Percentiles rank a stretch among this genome's conserved stretches.
Evolutionary conservation across 1,140 invertebrate species (phyloP).

Genomic region (Drosophila quadrilineata): DNA sequence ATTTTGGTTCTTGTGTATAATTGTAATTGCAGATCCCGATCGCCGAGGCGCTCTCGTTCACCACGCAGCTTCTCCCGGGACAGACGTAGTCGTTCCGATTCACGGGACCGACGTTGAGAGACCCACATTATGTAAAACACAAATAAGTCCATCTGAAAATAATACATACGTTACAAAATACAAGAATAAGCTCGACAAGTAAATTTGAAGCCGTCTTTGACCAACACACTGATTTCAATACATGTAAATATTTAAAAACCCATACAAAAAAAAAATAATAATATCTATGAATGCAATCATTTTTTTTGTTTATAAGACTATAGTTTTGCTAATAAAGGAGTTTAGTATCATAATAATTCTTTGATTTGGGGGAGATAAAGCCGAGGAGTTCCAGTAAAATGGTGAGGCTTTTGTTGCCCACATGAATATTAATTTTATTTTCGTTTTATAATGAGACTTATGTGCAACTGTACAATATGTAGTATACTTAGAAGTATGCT

Average conservation of each 20-base stretch:
- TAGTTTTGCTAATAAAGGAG: too few relatives aligned
- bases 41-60: conserved; percentile 50
- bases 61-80: conserved; percentile 57
- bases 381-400: conserved; percentile 52
- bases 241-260: conserved; percentile 4
- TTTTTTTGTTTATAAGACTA: too few relatives aligned
- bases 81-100: conserved; percentile 50
- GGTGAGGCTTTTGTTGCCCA: conserved; percentile 43
- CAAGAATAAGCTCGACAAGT: conserved; percentile 1
- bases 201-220: background rate
- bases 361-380: too few relatives aligned
- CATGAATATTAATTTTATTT: too few relatives aligned
- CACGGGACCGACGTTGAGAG: conserved; percentile 50
- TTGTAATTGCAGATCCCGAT: conserved; percentile 57
- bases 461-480: conserved; percentile 68
- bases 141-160: background rate
- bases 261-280: background rate
- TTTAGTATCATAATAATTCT: too few relatives aligned
- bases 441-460: conserved; percentile 69
- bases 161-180: background rate
- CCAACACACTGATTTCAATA: too few relatives aligned
- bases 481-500: conserved; percentile 60
- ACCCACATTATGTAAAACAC: too few relatives aligned
- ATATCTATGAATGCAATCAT: background rate
- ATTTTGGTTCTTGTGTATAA: too few relatives aligned